These are phyloP conservation scores for Pyxicephalus adspersus DNA, from an alignment of 2,113 vertebrate species.

Conservation along the genomic window DNA sequence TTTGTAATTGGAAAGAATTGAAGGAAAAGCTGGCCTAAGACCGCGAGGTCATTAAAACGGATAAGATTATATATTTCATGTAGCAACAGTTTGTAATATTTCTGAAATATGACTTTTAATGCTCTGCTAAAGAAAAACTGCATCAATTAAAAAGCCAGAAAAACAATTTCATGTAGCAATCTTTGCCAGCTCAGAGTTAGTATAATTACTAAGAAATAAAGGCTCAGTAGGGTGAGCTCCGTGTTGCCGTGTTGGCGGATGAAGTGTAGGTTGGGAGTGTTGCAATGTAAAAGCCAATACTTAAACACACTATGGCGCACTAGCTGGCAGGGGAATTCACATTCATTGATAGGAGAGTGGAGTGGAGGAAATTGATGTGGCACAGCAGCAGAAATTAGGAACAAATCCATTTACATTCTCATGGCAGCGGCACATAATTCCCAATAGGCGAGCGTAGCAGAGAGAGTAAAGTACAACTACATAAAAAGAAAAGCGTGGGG, in stretches of 20 bases:
- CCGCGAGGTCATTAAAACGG: too few species aligned
- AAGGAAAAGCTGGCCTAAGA: too few species aligned
- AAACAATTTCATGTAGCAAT: background rate
- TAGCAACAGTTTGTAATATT: background rate
- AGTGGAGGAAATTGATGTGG: conserved; percentile 1
- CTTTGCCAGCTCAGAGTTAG: background rate
- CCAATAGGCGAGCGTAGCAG: background rate
- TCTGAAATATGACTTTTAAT: background rate
- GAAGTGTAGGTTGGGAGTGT: background rate
- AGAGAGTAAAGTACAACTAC: background rate
- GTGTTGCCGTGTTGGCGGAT: too few species aligned
- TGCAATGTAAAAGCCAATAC: background rate
- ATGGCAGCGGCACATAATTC: background rate
- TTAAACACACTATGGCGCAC: background rate
- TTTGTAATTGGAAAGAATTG: too few species aligned
- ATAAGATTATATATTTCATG: background rate
- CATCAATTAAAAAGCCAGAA: background rate
- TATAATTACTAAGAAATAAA: background rate
- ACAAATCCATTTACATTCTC: conserved; percentile 5
- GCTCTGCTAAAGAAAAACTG: background rate
- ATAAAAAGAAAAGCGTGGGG: background rate
- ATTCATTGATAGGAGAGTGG: background rate
- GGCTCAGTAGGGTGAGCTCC: background rate
- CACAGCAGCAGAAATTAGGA: conserved; percentile 6
- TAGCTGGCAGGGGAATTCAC: background rate